Conservation (phyloP, 1,140 invertebrate species). For the Oedothorax gibbosus region DNA sequence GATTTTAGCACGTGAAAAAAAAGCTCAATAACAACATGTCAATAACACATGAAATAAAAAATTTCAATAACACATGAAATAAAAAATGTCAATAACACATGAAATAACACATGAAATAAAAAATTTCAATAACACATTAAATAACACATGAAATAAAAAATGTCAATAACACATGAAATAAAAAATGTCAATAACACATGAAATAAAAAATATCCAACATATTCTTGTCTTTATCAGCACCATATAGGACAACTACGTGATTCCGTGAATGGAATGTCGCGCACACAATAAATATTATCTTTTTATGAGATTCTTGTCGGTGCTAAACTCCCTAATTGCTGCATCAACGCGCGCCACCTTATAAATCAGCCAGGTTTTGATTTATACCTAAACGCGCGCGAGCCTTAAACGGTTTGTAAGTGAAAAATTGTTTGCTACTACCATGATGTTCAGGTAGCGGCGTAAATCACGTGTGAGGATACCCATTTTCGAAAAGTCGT, state of each 20-base stretch:
- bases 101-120: too few relatives aligned
- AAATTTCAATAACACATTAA: too few relatives aligned
- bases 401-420: slow-evolving; percentile 48
- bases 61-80: too few relatives aligned
- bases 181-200: too few relatives aligned
- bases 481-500: slow-evolving; percentile 1
- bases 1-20: too few relatives aligned
- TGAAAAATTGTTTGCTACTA: slow-evolving; percentile 51
- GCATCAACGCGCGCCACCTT: slow-evolving; percentile 40
- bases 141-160: too few relatives aligned
- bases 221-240: neutral
- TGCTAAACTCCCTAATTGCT: slow-evolving; percentile 56
- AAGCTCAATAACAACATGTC: too few relatives aligned
- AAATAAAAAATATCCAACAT: too few relatives aligned
- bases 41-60: too few relatives aligned
- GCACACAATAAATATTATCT: slow-evolving; percentile 59
- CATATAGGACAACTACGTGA: slow-evolving; percentile 53
- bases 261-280: slow-evolving; percentile 42
- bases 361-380: slow-evolving; percentile 57
- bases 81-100: too few relatives aligned
- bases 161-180: too few relatives aligned
- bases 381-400: slow-evolving; percentile 32
- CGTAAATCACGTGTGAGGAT: slow-evolving; percentile 41
- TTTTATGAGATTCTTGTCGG: slow-evolving; percentile 55
- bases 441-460: slow-evolving; percentile 20